Conservation (phyloP, 2,113 vertebrate species). For the Centrocercus urophasianus region DNA sequence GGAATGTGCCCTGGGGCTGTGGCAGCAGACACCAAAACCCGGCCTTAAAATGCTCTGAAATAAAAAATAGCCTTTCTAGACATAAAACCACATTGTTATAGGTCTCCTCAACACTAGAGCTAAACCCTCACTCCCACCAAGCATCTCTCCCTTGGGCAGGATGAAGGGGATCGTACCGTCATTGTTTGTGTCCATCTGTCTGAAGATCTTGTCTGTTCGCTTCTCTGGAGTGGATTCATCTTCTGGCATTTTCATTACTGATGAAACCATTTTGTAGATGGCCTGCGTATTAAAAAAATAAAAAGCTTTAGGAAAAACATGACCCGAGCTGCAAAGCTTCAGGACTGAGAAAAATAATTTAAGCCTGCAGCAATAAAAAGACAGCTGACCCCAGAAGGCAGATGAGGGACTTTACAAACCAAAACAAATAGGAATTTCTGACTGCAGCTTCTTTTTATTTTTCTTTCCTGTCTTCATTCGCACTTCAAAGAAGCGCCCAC, state of each 20-base stretch:
- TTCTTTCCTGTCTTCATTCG: background rate
- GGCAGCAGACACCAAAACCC: background rate
- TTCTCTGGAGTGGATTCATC: conserved; percentile 89
- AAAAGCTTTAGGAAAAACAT: background rate
- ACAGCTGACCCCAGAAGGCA: background rate
- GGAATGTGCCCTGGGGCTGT: background rate
- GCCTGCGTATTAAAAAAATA: conserved; percentile 64
- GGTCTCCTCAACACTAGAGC: background rate
- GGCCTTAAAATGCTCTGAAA: background rate
- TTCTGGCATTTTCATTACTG: conserved; percentile 88
- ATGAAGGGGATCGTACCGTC: conserved; percentile 75
- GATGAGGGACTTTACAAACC: background rate
- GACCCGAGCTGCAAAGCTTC: background rate
- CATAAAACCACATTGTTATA: background rate
- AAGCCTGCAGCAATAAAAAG: conserved; percentile 17
- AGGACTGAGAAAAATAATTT: background rate
- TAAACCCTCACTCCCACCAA: background rate
- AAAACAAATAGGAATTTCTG: conserved; percentile 22
- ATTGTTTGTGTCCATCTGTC: conserved; percentile 90
- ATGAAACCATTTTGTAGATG: conserved; percentile 88
- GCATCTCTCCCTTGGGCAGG: background rate
- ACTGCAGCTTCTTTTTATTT: background rate
- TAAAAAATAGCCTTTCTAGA: background rate
- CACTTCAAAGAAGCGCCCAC: background rate
- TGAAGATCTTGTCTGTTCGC: conserved; percentile 89